Conservation (phyloP, 1,140 invertebrate species). For the Bilobella aurantiaca region DNA sequence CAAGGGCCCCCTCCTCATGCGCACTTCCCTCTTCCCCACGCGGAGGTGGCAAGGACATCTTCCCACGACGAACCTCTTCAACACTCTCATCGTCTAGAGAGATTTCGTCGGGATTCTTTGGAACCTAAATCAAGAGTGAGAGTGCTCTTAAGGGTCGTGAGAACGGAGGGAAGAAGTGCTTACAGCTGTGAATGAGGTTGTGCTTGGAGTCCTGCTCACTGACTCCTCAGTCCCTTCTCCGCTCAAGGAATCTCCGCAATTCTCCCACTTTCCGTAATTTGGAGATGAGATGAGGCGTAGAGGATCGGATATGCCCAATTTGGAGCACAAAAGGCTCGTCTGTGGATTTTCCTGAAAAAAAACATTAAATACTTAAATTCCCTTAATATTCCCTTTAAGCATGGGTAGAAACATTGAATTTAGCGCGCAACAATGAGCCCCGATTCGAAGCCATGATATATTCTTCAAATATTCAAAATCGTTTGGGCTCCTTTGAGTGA, state of each 20-base stretch:
- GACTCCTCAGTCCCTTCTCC: neutral
- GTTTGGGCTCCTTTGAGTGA: too few relatives aligned
- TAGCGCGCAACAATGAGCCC: too few relatives aligned
- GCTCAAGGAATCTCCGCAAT: neutral
- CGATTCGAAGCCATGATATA: too few relatives aligned
- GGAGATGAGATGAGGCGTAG: constrained; percentile 35
- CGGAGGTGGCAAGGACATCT: too few relatives aligned
- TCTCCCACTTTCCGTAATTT: neutral
- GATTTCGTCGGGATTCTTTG: constrained; percentile 36
- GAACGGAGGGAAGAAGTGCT: neutral
- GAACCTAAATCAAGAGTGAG: constrained; percentile 3
- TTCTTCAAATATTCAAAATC: constrained; percentile 32
- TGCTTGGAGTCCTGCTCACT: neutral
- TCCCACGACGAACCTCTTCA: too few relatives aligned
- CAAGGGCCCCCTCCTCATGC: neutral
- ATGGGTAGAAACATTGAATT: too few relatives aligned
- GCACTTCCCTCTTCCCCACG: neutral
- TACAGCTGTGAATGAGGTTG: neutral
- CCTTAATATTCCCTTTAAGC: too few relatives aligned
- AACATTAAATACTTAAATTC: constrained; percentile 28
- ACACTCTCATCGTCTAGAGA: constrained; percentile 35
- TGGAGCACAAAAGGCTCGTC: constrained; percentile 68
- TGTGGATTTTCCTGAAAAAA: constrained; percentile 59
- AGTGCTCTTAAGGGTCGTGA: neutral
- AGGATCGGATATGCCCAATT: constrained; percentile 66